phyloP scores from a whole-genome alignment of 2,797 vertebrate species.

The Fratercula arctica region DNA sequence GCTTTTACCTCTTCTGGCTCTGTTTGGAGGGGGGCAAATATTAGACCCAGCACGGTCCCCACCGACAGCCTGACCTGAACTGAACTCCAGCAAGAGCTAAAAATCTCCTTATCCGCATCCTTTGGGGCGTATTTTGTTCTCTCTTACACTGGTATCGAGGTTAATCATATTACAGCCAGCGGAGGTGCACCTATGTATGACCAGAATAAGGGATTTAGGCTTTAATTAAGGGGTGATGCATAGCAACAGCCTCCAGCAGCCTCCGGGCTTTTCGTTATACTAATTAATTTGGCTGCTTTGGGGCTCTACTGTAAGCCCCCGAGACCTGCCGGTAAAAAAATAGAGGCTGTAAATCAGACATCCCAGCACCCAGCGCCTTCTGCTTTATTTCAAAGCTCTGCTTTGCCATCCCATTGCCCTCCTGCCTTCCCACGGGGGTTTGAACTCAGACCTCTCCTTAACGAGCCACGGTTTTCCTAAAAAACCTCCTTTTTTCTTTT shows the following conservation, averaged over 20 bases:
- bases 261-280: background rate
- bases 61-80: background rate
- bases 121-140: background rate
- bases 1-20: background rate
- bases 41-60: background rate
- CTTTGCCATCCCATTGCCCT: background rate
- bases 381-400: constrained; percentile 8
- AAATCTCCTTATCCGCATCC: background rate
- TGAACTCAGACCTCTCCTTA: background rate
- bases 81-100: background rate
- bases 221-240: constrained; percentile 25
- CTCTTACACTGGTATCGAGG: rapidly evolving
- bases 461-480: background rate
- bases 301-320: background rate
- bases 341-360: background rate
- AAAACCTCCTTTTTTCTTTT: background rate
- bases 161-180: background rate
- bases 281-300: background rate
- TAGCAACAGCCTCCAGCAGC: background rate
- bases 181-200: background rate
- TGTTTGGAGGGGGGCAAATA: background rate
- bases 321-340: background rate
- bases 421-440: background rate
- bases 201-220: background rate
- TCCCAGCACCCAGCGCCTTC: background rate